Base-by-base conservation (phyloP, 1,140 invertebrate species). In the Drusus annulatus region DNA sequence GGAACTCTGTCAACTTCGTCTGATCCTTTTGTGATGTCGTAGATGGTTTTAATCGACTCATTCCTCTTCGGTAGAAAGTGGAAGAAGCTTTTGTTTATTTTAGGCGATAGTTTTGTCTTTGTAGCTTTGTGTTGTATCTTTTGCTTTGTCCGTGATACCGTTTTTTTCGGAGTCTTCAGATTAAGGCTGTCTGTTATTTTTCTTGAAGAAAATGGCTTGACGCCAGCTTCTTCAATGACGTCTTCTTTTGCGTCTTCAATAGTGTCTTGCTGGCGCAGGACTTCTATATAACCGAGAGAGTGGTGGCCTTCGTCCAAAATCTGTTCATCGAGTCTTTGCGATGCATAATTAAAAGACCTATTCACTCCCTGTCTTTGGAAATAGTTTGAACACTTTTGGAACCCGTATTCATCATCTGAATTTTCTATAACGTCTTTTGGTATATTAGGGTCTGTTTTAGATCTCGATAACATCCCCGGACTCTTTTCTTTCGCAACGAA, bases 281-380 rank as follows among this genome's bases (percentile, higher is more conserved):
- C 87, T 78, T 90, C 88, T 21, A 90, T 89, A 79, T 89, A 88
- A n/a, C 87, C 87, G 73, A 90, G 81, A 5, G 89, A 90, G 83
- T 88, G 89, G 76, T 88, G 86, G 8, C 88, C 88, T 84, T 89
- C 88, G 65, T 90, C 87, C 60, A 90, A 85, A 80, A 90, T 89
- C 84, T 90, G 89, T 77, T 90, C 88, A 78, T 90, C 88, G 73
- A 90, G 81, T 80, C 86, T 84, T 74, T 89, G 89, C 8, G 86
- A 86, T 78, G 88, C 87, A 84, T 88, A 89, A 82, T 90, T 88
- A 6, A 90, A 84, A 16, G 89, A 90, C 79, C 89, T 87, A 79
- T 90, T 90, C 78, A 90, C 75, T 76, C 88, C 87, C 79, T 88
- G 89, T 84, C 89, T 87, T 85, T 90, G 87, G 81, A 90, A 90